phyloP scores from a whole-genome alignment of 1,140 invertebrate species.

The Lethocerus indicus region DNA sequence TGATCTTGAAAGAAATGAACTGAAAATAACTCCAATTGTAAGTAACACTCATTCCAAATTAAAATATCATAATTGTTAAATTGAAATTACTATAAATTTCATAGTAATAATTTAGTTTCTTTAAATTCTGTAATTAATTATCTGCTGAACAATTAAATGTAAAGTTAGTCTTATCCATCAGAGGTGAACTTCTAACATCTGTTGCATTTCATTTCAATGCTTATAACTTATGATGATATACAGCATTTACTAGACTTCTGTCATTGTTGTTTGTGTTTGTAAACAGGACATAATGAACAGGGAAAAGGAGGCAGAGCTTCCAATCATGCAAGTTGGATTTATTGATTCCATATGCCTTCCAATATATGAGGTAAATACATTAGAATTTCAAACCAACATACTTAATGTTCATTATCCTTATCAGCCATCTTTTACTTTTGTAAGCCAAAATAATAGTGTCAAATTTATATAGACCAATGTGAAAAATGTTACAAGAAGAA shows the following conservation, averaged over 20 bases:
- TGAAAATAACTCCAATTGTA: slow-evolving; percentile 76
- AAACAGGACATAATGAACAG: slow-evolving; percentile 92
- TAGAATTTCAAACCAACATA: slow-evolving; percentile 87
- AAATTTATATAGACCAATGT: not conserved
- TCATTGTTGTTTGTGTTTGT: too few relatives aligned
- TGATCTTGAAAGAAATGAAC: slow-evolving; percentile 71
- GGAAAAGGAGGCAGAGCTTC: slow-evolving; percentile 86
- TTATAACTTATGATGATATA: too few relatives aligned
- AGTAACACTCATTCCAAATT: slow-evolving; percentile 27
- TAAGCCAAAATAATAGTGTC: not conserved
- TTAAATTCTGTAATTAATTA: slow-evolving; percentile 1
- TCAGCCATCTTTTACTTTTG: slow-evolving; percentile 23
- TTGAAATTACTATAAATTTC: too few relatives aligned
- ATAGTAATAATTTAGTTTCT: too few relatives aligned
- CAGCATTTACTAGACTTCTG: too few relatives aligned
- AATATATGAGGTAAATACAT: slow-evolving; percentile 84
- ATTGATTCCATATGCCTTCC: slow-evolving; percentile 92
- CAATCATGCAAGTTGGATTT: slow-evolving; percentile 90
- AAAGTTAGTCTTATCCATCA: too few relatives aligned
- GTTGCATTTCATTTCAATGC: too few relatives aligned
- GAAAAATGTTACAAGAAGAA: not conserved
- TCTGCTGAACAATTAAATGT: not conserved
- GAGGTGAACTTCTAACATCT: too few relatives aligned
- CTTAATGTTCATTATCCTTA: slow-evolving; percentile 39
- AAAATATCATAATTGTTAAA: too few relatives aligned